These are phyloP conservation scores for Trichopria drosophilae DNA, from an alignment of 2,888 invertebrate genomes.

Conservation along the genomic window DNA sequence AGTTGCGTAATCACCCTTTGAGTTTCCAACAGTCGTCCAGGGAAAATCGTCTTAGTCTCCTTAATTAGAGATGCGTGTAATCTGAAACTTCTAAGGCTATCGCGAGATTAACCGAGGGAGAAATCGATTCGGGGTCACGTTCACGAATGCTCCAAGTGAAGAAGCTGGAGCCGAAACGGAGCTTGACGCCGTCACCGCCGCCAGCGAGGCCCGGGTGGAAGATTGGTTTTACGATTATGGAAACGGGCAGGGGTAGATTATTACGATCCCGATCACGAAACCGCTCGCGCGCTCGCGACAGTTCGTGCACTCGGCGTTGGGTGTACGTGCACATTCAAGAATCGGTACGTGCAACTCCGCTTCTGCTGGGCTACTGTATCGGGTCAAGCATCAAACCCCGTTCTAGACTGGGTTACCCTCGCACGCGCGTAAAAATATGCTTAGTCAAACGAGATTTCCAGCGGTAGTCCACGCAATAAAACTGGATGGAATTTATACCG, in stretches of 20 bases:
- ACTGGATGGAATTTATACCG: slow-evolving; percentile 42
- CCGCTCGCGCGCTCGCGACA: slow-evolving; percentile 2
- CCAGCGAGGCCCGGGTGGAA: slow-evolving; percentile 18
- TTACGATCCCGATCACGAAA: slow-evolving; percentile 28
- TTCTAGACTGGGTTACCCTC: slow-evolving; percentile 5
- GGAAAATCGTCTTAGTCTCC: too few species aligned
- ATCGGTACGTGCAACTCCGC: too few species aligned
- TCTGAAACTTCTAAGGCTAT: neutral
- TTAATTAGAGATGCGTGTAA: too few species aligned
- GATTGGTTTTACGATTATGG: slow-evolving; percentile 39
- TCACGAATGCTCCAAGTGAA: slow-evolving; percentile 29
- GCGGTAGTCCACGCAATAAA: slow-evolving; percentile 34
- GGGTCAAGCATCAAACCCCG: too few species aligned
- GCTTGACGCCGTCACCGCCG: slow-evolving; percentile 10
- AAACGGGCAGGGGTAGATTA: slow-evolving; percentile 36
- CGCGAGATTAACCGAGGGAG: slow-evolving; percentile 30
- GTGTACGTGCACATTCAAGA: too few species aligned
- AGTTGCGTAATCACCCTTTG: too few species aligned
- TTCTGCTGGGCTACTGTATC: too few species aligned
- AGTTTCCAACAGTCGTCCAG: too few species aligned
- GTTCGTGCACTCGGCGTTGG: neutral
- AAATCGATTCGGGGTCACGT: slow-evolving; percentile 38
- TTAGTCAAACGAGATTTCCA: slow-evolving; percentile 38
- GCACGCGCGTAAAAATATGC: slow-evolving; percentile 37
- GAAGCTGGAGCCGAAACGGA: slow-evolving; percentile 24